Evolutionary conservation across 2,113 vertebrate species (phyloP).

Genomic region (Lagopus leucura): DNA sequence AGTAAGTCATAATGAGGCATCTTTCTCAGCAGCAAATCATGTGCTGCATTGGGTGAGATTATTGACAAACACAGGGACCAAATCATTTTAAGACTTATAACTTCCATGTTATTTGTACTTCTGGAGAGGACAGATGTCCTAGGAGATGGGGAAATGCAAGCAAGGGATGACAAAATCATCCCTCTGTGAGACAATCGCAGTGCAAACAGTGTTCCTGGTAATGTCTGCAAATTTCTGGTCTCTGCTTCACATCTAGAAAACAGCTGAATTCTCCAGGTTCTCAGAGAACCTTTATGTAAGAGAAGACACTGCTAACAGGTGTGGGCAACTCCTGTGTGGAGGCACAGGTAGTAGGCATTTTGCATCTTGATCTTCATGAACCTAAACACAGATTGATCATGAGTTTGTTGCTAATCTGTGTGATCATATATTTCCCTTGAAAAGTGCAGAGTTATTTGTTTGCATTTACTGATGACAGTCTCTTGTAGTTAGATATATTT

Average conservation of each 20-base stretch:
- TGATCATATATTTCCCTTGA: background rate
- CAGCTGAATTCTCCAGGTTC: background rate
- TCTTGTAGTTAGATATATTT: background rate
- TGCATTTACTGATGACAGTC: background rate
- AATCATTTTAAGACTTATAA: background rate
- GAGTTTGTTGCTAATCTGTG: background rate
- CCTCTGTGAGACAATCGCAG: background rate
- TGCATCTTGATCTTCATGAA: background rate
- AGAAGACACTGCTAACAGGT: background rate
- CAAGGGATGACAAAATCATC: background rate
- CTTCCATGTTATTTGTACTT: background rate
- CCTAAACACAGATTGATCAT: background rate
- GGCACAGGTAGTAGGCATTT: background rate
- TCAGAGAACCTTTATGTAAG: background rate
- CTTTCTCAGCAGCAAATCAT: background rate
- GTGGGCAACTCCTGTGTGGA: background rate
- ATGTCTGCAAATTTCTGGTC: background rate
- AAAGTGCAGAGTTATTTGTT: background rate
- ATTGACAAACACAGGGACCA: background rate
- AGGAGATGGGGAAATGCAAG: background rate
- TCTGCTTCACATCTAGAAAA: background rate
- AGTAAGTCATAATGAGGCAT: conserved; percentile 58
- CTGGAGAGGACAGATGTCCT: background rate
- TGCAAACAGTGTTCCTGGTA: background rate
- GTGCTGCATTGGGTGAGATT: background rate